Base-by-base conservation (phyloP, 1,140 invertebrate species). In the Bombus terrestris region DNA sequence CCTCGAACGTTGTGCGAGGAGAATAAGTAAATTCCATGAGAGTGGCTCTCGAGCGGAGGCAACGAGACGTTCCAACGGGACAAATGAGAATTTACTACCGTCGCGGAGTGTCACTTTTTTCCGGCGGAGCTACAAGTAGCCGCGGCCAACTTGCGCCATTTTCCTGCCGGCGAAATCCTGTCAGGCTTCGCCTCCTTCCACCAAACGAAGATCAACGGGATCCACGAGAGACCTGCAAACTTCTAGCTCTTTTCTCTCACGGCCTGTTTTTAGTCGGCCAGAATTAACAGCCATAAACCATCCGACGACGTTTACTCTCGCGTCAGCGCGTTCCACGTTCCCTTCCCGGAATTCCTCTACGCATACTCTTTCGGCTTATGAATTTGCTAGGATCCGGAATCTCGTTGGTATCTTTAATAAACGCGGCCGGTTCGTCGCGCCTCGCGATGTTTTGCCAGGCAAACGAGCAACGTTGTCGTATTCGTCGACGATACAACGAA, bases 361-460 rank as follows among this genome's bases (percentile, higher is more conserved):
- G 81, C 72, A 57, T 75, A 47, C 69, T 47, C 37, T 59, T 62
- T 68, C 18, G 47, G 47, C 64, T 83, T 83, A 78, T 83, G 82
- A 83, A 78, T 83, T 35, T 18, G 12, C 25, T n/a, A 32, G 64
- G 13, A 35, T 25, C 5, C 3, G 62, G 74, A 32, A 32, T 69
- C 57, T 37, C 74, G 13, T n/a, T 57, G 82, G 74, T 83, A 83
- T 83, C 82, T 83, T 83, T 83, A 83, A 83, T 83, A 83, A 78
- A 57, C 64, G 41, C 57, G 41, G 32, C 37, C 18, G 47, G 47
- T 53, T 53, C 22, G 32, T 25, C 28, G 47, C 41, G 41, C 53
- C 6, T 12, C 41, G 32, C 74, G 62, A n/a, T 64, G 71, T 47
- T 64, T 83, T 47, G n/a, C 22, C 35, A 12, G n/a, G 5, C 41